These are phyloP conservation scores for Gorsachius goisagi DNA, from an alignment of 2,113 vertebrate genomes.

Conservation along the genomic window DNA sequence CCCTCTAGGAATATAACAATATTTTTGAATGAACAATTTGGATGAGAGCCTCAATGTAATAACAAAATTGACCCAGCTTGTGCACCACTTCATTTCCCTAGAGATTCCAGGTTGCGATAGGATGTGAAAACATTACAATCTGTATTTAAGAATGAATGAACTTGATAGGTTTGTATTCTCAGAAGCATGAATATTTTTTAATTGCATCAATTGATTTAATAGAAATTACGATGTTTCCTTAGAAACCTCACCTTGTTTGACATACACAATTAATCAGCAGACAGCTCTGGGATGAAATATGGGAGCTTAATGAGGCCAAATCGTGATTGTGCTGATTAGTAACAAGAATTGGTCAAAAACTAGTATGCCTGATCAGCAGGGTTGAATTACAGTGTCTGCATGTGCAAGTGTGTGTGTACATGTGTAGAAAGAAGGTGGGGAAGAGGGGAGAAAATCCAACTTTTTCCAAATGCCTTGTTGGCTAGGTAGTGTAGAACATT, in stretches of 20 bases:
- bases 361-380: background rate
- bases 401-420: background rate
- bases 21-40: background rate
- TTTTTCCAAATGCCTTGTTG: background rate
- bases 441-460: background rate
- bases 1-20: fast-evolving
- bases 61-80: background rate
- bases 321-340: background rate
- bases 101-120: background rate
- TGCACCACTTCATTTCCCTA: background rate
- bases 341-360: background rate
- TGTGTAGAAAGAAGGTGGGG: background rate
- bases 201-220: background rate
- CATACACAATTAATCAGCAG: background rate
- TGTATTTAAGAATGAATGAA: background rate
- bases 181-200: background rate
- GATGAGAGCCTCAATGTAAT: background rate
- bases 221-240: constrained; percentile 1
- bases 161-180: background rate
- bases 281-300: background rate
- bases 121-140: background rate
- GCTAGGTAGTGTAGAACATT: background rate
- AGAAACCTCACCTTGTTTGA: constrained; percentile 26
- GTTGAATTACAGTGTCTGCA: background rate
- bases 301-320: background rate